A percentile compares a stretch with the other conserved stretches of the same genome.
These are phyloP conservation scores for Cottoperca gobio DNA, from an alignment of 2,797 vertebrate species.

Conservation along the genomic window DNA sequence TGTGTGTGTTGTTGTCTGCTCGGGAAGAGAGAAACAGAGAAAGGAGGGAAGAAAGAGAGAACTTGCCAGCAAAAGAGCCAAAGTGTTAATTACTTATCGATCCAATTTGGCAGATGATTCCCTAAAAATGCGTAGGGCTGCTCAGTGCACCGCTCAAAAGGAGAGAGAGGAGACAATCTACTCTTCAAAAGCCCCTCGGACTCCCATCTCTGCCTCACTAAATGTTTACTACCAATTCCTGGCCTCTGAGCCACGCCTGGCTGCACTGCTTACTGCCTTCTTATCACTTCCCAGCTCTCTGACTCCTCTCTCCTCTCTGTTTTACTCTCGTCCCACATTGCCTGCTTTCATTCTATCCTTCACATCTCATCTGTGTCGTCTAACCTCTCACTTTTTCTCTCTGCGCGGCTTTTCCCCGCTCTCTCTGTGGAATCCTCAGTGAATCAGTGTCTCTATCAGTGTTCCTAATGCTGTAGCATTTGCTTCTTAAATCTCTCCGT, in stretches of 20 bases:
- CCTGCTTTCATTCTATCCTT: constrained; percentile 56
- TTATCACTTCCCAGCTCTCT: constrained; percentile 54
- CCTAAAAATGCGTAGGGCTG: constrained; percentile 75
- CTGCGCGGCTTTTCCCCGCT: background rate
- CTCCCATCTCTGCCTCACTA: constrained; percentile 71
- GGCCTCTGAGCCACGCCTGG: constrained; percentile 52
- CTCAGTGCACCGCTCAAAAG: constrained; percentile 59
- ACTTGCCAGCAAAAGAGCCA: constrained; percentile 72
- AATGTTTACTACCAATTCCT: constrained; percentile 75
- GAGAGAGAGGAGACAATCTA: constrained; percentile 70
- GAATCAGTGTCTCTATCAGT: constrained; percentile 36
- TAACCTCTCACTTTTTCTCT: constrained; percentile 43
- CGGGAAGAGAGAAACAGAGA: constrained; percentile 35
- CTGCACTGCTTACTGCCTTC: constrained; percentile 39
- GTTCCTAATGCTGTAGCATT: constrained; percentile 20
- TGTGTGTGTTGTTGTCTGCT: constrained; percentile 32
- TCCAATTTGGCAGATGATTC: constrained; percentile 86
- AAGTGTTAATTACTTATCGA: constrained; percentile 88
- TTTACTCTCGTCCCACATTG: constrained; percentile 56
- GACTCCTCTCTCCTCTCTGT: constrained; percentile 43
- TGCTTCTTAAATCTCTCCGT: constrained; percentile 16
- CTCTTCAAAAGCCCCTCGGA: constrained; percentile 62
- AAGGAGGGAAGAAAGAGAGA: constrained; percentile 51
- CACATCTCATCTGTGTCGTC: constrained; percentile 54
- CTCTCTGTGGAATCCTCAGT: constrained; percentile 3